Conservation (phyloP, 2,888 invertebrate genomes). For the Thera obeliscata region DNA sequence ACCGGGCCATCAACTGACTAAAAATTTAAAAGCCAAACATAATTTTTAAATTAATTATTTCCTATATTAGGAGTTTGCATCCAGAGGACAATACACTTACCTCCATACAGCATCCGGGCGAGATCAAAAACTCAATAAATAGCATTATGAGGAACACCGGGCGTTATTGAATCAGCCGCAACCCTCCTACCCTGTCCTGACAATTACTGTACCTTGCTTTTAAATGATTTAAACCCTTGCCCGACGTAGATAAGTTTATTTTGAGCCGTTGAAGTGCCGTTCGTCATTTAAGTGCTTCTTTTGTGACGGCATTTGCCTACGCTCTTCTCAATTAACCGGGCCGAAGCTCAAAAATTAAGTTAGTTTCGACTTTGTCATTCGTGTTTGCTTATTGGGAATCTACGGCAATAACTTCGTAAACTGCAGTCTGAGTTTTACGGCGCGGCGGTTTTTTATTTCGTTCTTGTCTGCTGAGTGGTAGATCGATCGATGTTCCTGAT, state of each 20-base stretch:
- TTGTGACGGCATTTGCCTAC: conserved; percentile 79
- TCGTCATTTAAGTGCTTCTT: conserved; percentile 82
- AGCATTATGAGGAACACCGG: conserved; percentile 71
- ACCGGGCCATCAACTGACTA: too few species aligned
- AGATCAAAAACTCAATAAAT: conserved; percentile 77
- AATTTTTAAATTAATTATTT: background rate
- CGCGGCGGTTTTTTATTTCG: conserved; percentile 31
- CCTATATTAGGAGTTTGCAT: conserved; percentile 6
- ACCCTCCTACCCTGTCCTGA: conserved; percentile 68
- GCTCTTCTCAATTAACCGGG: conserved; percentile 77
- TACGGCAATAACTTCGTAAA: conserved; percentile 72
- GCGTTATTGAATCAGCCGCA: conserved; percentile 76
- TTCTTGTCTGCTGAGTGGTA: conserved; percentile 16
- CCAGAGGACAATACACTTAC: conserved; percentile 21
- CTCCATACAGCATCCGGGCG: conserved; percentile 50
- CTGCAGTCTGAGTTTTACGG: conserved; percentile 46
- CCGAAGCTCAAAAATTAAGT: conserved; percentile 84
- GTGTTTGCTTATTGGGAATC: conserved; percentile 80
- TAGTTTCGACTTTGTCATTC: conserved; percentile 74
- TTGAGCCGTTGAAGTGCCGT: conserved; percentile 78
- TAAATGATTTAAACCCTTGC: conserved; percentile 82
- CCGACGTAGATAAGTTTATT: conserved; percentile 82
- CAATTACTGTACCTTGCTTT: conserved; percentile 72
- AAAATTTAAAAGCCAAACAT: background rate
- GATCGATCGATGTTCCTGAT: conserved; percentile 14